Percentiles rank a stretch among this genome's conserved stretches.
Conservation (phyloP, 53 echinoderm and acorn worm species). For the Temnopleurus reevesii region DNA sequence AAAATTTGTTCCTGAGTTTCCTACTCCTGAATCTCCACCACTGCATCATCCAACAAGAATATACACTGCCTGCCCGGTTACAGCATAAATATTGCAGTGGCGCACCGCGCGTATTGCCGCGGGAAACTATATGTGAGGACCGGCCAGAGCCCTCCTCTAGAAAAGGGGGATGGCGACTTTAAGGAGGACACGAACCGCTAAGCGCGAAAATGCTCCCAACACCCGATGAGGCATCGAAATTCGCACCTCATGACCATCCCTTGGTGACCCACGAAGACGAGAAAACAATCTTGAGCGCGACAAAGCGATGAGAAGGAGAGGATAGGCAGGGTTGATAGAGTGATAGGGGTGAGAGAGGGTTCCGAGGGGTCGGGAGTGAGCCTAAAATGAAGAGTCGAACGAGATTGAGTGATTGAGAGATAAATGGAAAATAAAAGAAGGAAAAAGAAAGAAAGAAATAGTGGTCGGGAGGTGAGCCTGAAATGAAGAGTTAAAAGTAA, state of each 20-base stretch:
- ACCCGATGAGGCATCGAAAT: constrained; percentile 51
- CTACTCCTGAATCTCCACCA: neutral
- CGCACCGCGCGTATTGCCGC: neutral
- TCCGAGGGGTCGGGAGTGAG: neutral
- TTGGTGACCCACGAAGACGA: constrained; percentile 35
- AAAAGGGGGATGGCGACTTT: neutral
- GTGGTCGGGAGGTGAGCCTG: neutral
- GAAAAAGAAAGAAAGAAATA: neutral
- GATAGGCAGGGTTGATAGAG: neutral
- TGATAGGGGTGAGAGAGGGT: neutral
- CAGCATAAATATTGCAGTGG: neutral
- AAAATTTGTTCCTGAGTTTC: neutral
- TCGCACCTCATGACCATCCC: constrained; percentile 49
- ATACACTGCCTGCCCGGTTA: neutral
- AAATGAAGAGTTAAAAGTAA: neutral
- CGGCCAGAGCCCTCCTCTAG: neutral
- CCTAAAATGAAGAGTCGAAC: neutral
- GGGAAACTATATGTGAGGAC: neutral
- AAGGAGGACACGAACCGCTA: constrained; percentile 50
- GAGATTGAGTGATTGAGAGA: neutral
- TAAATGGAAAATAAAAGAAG: neutral
- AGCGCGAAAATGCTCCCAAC: constrained; percentile 59
- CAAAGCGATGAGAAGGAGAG: constrained; percentile 40
- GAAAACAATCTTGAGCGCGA: constrained; percentile 55
- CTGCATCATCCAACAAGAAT: neutral